Evolutionary conservation across 2,113 vertebrate species (phyloP).

Genomic region (Alectura lathami): DNA sequence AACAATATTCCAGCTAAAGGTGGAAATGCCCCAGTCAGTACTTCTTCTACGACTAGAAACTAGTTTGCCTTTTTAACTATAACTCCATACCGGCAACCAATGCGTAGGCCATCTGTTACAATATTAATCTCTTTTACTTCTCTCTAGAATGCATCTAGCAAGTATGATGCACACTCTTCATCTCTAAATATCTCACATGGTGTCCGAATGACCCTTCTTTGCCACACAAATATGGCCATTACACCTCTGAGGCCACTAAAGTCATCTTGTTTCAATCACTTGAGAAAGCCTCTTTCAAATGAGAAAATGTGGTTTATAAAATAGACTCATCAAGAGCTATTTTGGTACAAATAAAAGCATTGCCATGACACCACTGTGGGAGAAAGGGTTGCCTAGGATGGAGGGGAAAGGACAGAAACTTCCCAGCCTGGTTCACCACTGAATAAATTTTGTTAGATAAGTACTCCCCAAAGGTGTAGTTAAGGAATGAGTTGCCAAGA

Average conservation of each 20-base stretch:
- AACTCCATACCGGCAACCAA: neutral
- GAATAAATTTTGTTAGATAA: neutral
- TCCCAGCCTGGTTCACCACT: neutral
- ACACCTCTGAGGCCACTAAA: rapidly evolving
- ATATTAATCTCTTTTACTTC: neutral
- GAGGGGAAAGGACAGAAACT: neutral
- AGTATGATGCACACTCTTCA: neutral
- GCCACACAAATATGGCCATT: neutral
- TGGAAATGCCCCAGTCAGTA: neutral
- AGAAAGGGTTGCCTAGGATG: neutral
- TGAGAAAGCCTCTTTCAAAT: neutral
- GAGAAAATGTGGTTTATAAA: neutral
- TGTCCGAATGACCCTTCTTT: neutral
- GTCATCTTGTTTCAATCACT: too few relatives aligned
- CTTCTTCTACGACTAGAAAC: neutral
- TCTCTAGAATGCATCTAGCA: neutral
- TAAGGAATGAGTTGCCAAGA: neutral
- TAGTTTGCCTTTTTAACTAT: neutral
- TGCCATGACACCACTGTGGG: neutral
- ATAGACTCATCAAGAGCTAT: neutral
- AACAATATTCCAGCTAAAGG: neutral
- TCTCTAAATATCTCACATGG: neutral
- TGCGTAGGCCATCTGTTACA: neutral
- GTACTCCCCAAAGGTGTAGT: neutral
- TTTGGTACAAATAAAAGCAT: neutral